Percentiles rank a stretch among this genome's conserved stretches.
phyloP scores from a whole-genome alignment of 2,797 vertebrate genomes.

The Glossophaga mutica region DNA sequence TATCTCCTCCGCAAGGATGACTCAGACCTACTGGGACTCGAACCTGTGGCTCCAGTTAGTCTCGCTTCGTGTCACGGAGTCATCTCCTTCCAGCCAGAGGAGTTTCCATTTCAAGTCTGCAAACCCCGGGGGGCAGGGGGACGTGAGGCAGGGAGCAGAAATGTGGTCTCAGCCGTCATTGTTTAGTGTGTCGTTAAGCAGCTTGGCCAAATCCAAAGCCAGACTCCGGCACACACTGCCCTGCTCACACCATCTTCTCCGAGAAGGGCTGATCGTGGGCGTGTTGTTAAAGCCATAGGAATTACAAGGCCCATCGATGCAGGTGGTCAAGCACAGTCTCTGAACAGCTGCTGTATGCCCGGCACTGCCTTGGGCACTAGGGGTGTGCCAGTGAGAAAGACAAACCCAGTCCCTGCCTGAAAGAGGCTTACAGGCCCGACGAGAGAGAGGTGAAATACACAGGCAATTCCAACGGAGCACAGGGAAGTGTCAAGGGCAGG shows the following conservation, averaged over 20 bases:
- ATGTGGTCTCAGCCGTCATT: neutral
- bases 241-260: neutral
- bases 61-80: conserved; percentile 40
- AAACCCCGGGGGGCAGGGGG: conserved; percentile 12
- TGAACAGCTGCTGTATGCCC: neutral
- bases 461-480: neutral
- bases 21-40: conserved; percentile 39
- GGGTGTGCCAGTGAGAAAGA: neutral
- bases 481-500: neutral
- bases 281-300: neutral
- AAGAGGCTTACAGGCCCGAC: neutral
- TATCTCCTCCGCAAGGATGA: conserved; percentile 54
- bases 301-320: neutral
- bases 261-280: neutral
- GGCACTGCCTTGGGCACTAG: neutral
- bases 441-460: neutral
- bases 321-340: neutral
- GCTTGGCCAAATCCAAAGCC: neutral
- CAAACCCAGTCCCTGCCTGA: neutral
- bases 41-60: conserved; percentile 59
- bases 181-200: neutral
- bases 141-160: neutral
- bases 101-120: conserved; percentile 57
- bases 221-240: neutral
- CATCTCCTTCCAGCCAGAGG: conserved; percentile 50